Evolutionary conservation across 2,888 invertebrate genomes (phyloP), one percentile per base, ranked within the genome.

Genomic region (Lampropteryx suffumata): DNA sequence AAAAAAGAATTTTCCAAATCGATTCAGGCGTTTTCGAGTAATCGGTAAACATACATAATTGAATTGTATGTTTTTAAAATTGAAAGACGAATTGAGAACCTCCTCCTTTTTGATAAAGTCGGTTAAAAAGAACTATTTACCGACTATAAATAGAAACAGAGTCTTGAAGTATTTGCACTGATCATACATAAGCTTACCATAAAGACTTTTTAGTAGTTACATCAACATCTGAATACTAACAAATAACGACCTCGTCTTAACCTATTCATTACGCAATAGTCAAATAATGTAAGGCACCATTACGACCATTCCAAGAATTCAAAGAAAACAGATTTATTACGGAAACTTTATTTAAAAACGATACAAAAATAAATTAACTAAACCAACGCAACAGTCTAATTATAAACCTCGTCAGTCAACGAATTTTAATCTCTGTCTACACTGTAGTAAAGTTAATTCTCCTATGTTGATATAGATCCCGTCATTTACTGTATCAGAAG

Each of bases 321-420:
- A 54, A 61, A 45, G 39, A 59, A 59, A 63, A 59, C 55, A 57
- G 35, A 14, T 54, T 50, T 50, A 55, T 33, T 37, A 34, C 46
- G 43, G 39, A 51, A 54, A 53, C 55, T 55, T 57, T 78, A 76
- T 76, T 81, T 73, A 61, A 69, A 72, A 73, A 65, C 56, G 36
- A 67, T 66, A 59, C 73, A 69, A 76, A 73, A 76, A 76, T 73
- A 77, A 73, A 73, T 63, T 62, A 56, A 50, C 35, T 3, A 12
- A 54, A 46, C 48, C 46, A 50, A 53, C 59, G 47, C 44, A 51
- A 50, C 37, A 42, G 28, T 46, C 37, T 46, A 46, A 52, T 29
- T 50, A 41, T 37, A 37, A 17, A 26, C 12, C 3, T 6, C 17
- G 10, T 7, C 1, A 24, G 36, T 27, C 21, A 42, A 46, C 21